A percentile compares a stretch with the other conserved stretches of the same genome.
Evolutionary conservation across 2,797 vertebrate genomes (phyloP).

Genomic region (Rhinatrema bivittatum): DNA sequence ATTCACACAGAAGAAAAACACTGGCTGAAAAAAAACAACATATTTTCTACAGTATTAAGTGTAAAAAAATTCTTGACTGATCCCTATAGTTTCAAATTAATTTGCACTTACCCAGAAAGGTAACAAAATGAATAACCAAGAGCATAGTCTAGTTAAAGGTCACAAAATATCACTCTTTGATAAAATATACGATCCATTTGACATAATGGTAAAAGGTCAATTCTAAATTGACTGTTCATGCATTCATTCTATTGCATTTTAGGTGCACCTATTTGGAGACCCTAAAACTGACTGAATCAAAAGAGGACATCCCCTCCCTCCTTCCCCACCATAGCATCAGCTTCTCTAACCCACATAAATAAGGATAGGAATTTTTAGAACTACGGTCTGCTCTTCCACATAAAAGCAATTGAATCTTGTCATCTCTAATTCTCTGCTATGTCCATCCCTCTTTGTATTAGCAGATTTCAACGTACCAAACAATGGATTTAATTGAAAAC

Average conservation of each 20-base stretch:
- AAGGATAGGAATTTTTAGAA: slow-evolving; percentile 1
- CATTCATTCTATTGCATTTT: slow-evolving; percentile 11
- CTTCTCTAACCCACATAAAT: background rate
- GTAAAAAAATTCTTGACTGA: no score
- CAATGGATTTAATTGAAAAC: slow-evolving; percentile 7
- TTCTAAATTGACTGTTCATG: slow-evolving; percentile 14
- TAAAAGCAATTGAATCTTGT: slow-evolving; percentile 2
- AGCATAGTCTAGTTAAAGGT: slow-evolving; percentile 26
- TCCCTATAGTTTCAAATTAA: no score
- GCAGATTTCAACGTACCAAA: background rate
- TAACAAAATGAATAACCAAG: slow-evolving; percentile 3
- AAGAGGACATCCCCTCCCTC: no score
- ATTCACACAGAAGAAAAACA: no score
- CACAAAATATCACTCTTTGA: slow-evolving; percentile 17
- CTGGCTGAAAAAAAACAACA: no score
- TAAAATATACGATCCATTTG: slow-evolving; percentile 10
- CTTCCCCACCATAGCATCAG: background rate
- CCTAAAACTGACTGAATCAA: background rate
- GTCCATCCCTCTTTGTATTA: slow-evolving; percentile 7
- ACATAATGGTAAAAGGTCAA: slow-evolving; percentile 21
- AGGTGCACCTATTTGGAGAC: slow-evolving; percentile 5
- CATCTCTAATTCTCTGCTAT: slow-evolving; percentile 12
- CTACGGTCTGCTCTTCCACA: background rate
- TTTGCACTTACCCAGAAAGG: background rate
- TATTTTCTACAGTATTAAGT: no score